phyloP scores from a whole-genome alignment of 2,113 vertebrate species.

The Polypterus bichir region DNA sequence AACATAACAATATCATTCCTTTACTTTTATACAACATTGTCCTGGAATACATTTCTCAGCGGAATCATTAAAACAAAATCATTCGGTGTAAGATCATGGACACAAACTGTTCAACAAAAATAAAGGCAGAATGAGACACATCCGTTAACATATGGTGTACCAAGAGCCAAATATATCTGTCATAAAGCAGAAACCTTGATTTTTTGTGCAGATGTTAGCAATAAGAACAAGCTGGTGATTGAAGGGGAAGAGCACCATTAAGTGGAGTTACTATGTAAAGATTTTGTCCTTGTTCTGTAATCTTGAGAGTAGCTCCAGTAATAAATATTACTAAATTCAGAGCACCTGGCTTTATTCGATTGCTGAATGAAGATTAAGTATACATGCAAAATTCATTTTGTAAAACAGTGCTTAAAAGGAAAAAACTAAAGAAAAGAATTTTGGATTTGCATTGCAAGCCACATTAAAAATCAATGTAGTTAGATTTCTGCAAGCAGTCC shows the following conservation, averaged over 20 bases:
- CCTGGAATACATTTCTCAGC: too few species aligned
- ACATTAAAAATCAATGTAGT: too few species aligned
- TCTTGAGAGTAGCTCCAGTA: slow-evolving; percentile 42
- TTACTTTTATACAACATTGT: too few species aligned
- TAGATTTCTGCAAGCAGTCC: too few species aligned
- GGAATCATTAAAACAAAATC: too few species aligned
- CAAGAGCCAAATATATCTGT: slow-evolving; percentile 47
- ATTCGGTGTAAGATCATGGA: background rate
- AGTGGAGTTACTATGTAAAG: slow-evolving; percentile 43
- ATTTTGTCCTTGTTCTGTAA: slow-evolving; percentile 43
- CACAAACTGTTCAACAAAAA: background rate
- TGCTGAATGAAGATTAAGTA: too few species aligned
- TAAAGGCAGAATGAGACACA: too few species aligned
- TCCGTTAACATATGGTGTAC: background rate
- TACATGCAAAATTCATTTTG: too few species aligned
- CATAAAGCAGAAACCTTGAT: slow-evolving; percentile 51
- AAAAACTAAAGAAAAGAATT: too few species aligned
- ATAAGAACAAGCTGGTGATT: slow-evolving; percentile 57
- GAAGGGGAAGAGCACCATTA: slow-evolving; percentile 48
- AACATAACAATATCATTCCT: too few species aligned
- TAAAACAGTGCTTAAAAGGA: too few species aligned
- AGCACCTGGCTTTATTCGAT: slow-evolving; percentile 36
- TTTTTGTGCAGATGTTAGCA: slow-evolving; percentile 63
- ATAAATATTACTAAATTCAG: slow-evolving; percentile 39
- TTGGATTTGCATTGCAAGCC: too few species aligned